A percentile compares a stretch with the other conserved stretches of the same genome.
These are phyloP conservation scores for Ceuthmochares aereus DNA, from an alignment of 2,113 vertebrate species.

Conservation along the genomic window DNA sequence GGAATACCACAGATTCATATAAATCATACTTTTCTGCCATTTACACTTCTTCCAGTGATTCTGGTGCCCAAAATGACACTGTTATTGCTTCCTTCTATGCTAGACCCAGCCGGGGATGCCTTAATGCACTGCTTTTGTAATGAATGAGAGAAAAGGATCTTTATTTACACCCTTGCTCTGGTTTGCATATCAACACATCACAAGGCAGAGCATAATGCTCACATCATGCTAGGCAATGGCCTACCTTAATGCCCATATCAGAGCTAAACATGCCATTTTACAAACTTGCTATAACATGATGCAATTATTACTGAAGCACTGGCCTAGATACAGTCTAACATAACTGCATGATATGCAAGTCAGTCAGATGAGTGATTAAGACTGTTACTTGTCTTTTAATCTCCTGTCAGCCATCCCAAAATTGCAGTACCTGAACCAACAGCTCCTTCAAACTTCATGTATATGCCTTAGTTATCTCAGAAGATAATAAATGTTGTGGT, in stretches of 20 bases:
- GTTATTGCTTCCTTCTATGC: background rate
- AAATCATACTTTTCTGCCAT: background rate
- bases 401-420: background rate
- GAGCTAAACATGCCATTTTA: background rate
- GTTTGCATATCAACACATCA: background rate
- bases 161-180: background rate
- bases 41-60: background rate
- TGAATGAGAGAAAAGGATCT: background rate
- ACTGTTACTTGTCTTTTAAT: background rate
- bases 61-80: background rate
- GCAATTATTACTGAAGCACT: background rate
- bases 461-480: background rate
- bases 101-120: background rate
- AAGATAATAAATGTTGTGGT: background rate
- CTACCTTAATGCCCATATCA: background rate
- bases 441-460: background rate
- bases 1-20: background rate
- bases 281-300: background rate
- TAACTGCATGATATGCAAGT: background rate
- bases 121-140: background rate
- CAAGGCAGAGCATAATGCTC: background rate
- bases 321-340: background rate
- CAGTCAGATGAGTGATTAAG: background rate
- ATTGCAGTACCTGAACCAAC: background rate
- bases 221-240: background rate